Percentiles rank a stretch among this genome's conserved stretches.
Evolutionary conservation across 2,113 vertebrate genomes (phyloP).

Genomic region (Sakesphorus luctuosus): DNA sequence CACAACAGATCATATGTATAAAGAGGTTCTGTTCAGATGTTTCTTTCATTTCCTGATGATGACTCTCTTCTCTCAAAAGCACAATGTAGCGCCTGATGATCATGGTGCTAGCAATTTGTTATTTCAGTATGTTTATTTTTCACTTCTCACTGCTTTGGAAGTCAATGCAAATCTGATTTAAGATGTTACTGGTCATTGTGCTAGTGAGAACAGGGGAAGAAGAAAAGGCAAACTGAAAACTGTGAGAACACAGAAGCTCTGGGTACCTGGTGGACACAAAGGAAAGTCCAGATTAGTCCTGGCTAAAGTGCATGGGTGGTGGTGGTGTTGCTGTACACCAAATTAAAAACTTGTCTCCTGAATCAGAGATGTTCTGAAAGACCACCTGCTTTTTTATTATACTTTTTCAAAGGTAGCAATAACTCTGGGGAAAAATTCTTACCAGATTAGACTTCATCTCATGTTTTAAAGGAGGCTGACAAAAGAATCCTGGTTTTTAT

Average conservation of each 20-base stretch:
- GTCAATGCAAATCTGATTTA: constrained; percentile 48
- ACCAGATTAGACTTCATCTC: neutral
- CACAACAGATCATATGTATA: neutral
- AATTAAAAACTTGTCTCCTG: neutral
- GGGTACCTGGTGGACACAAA: neutral
- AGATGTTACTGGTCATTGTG: neutral
- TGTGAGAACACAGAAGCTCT: neutral
- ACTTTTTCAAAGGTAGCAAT: neutral
- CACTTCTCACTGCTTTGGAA: constrained; percentile 3
- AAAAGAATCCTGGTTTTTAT: neutral
- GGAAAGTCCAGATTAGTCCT: neutral
- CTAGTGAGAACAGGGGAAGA: neutral
- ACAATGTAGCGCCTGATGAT: neutral
- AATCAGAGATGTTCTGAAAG: neutral
- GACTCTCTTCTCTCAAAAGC: neutral
- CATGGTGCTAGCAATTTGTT: neutral
- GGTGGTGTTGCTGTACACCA: neutral
- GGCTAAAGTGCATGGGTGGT: neutral
- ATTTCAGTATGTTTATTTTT: neutral
- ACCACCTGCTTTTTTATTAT: neutral
- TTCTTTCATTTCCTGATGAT: constrained; percentile 3
- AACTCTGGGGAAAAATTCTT: neutral
- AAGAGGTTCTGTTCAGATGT: neutral
- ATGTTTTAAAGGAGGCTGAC: neutral
- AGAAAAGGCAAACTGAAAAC: neutral